Evolutionary conservation across 2,113 vertebrate species (phyloP), one percentile per base, ranked within the genome.

Genomic region (Solea senegalensis): DNA sequence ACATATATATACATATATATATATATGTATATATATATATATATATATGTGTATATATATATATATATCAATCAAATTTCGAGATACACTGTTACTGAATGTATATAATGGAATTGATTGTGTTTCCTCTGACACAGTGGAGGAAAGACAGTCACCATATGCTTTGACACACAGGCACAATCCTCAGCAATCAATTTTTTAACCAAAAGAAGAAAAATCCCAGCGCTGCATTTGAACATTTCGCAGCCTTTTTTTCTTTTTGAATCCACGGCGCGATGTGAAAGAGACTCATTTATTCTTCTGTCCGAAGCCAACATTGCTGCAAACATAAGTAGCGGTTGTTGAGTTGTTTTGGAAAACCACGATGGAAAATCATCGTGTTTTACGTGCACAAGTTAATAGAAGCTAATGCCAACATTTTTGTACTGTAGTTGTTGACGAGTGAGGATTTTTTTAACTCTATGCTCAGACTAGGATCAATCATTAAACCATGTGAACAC

Each of bases 51-150:
- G 1, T 21, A 21, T 21, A 21, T 21, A 21, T 21, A 21, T 21
- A 21, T 21, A 21, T 21, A 21, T 76, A 57, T 78, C 51, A 61
- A 46, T 78, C 59, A 44, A 62, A 16, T 27, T 54, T 28, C 16
- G n/a, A 27, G 16, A 34, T 49, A 55, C 14, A 62, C 64, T 7
- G 26, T 66, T 51, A 54, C 63, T 84, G 86, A 86, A 89, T 84
- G 80, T 87, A 78, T 44, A 40, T 70, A 52, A 61, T 40, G 12
- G 15, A 28, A 21, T 84, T 73, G 67, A 4, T 54, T 69, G 67
- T 34, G 10, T 60, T 71, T 63, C 34, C 3, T 7, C 41, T 39
- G 52, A 50, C 75, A 49, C 50, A 12, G 68, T 78, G 79, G 49
- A 74, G 76, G 78, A 43, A 71, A 26, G 21, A 52, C 41, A n/a